Conservation (phyloP, 2,888 invertebrate species). For the Luffia ferchaultella region DNA sequence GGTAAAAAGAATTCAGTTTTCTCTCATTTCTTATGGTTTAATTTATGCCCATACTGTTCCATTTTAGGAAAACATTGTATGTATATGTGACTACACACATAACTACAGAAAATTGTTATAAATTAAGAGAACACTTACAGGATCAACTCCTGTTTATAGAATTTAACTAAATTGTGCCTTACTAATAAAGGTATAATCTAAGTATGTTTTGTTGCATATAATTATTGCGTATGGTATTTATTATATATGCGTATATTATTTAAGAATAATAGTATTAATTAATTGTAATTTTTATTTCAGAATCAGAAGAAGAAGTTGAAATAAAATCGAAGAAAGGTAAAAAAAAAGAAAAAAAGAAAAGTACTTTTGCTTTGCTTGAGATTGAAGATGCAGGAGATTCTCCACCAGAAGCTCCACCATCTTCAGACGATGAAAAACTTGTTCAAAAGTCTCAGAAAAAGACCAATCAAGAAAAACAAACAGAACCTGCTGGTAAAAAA, state of each 20-base stretch:
- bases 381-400: constrained; percentile 69
- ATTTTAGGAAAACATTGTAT: no score
- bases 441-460: constrained; percentile 34
- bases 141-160: neutral
- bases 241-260: neutral
- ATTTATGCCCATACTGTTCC: no score
- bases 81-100: no score
- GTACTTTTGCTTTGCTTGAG: constrained; percentile 73
- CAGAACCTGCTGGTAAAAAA: constrained; percentile 69
- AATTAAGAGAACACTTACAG: neutral
- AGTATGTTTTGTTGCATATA: no score
- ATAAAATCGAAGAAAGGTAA: constrained; percentile 49
- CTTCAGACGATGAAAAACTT: constrained; percentile 50
- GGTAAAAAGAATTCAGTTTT: no score
- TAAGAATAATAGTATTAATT: no score
- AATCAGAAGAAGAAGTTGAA: constrained; percentile 49
- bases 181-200: no score
- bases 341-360: constrained; percentile 58
- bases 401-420: constrained; percentile 42
- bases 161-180: no score
- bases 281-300: constrained; percentile 12
- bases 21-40: no score
- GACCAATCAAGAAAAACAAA: constrained; percentile 43
- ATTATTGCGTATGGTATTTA: no score
- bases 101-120: no score